Evolutionary conservation across 2,888 invertebrate species (phyloP), one percentile per base, ranked within the genome.

Genomic region (Hoplodrina ambigua): DNA sequence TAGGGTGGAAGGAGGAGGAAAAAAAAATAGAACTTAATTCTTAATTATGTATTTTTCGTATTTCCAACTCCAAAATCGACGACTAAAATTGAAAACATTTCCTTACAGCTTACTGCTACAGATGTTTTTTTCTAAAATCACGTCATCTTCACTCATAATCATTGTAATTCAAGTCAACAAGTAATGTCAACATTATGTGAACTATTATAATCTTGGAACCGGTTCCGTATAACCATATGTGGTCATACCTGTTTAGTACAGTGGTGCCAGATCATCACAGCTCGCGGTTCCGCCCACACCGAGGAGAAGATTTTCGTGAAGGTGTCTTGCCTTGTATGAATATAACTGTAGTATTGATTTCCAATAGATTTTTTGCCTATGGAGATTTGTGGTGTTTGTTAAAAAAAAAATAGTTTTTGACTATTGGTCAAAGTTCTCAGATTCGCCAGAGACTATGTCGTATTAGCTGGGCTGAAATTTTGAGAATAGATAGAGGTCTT

Each of bases 231-330:
- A 13, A 53, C 77, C 77, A 5, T 63, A 63, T 1, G 15, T 25
- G 50, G 81, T 11, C 1, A 49, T 52, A 60, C 46, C 19, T 30
- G 52, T 49, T 49, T 25, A n/a, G 17, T 2, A 25, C 41, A 41
- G 2, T 25, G 62, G 58, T 62, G 59, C 58, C 71, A 66, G 56
- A 76, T 70, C 76, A 80, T 75, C 81, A 53, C 49, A 15, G 44
- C 63, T 79, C 75, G 61, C 46, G 56, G 33, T 56, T 59, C 53
- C 81, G 19, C 78, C 78, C 5, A 78, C 77, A 15, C 8, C 19
- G 1, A 4, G 30, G 2, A 10, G 11, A n/a, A 11, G 49, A 53
- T 52, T 53, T 46, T 65, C 20, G 37, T 64, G 13, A n/a, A 37
- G 44, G 11, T 19, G 50, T 44, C n/a, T 53, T 30, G 37, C 61